These are phyloP conservation scores for Oreochromis grahami DNA, from an alignment of 2,797 vertebrate genomes.

Conservation along the genomic window DNA sequence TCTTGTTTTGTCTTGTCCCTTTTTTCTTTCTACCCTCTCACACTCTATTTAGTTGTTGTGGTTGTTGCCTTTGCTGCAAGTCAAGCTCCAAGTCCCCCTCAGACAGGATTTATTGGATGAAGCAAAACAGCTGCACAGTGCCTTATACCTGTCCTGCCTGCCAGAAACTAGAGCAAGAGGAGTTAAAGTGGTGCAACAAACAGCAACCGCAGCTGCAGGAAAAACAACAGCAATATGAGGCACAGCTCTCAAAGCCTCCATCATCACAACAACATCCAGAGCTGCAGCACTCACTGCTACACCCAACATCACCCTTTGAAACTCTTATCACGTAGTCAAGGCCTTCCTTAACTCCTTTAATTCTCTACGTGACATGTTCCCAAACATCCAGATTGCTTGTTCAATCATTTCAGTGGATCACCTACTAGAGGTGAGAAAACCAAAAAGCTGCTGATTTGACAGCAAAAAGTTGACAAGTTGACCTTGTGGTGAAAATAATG, in stretches of 20 bases:
- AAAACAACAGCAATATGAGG: background rate
- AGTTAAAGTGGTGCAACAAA: slow-evolving; percentile 16
- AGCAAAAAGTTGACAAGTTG: background rate
- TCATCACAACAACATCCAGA: background rate
- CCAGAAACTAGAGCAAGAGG: slow-evolving; percentile 57
- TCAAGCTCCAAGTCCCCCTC: slow-evolving; percentile 27
- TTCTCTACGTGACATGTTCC: slow-evolving; percentile 17
- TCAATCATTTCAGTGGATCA: slow-evolving; percentile 23
- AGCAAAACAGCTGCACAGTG: slow-evolving; percentile 36
- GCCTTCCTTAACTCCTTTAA: background rate
- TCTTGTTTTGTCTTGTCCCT: slow-evolving; percentile 13
- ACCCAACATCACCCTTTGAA: slow-evolving; percentile 42
- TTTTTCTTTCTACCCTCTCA: slow-evolving; percentile 3
- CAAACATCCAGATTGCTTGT: slow-evolving; percentile 36
- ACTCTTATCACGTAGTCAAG: slow-evolving; percentile 64
- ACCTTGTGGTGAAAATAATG: background rate
- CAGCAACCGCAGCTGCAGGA: background rate
- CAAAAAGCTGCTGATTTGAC: background rate
- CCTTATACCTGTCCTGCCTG: slow-evolving; percentile 73
- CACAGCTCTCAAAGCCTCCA: background rate
- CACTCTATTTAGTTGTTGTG: slow-evolving; percentile 15
- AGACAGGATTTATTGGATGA: slow-evolving; percentile 61
- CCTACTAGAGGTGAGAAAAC: slow-evolving; percentile 62
- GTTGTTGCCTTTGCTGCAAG: slow-evolving; percentile 46
- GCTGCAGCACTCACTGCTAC: background rate